phyloP scores from a whole-genome alignment of 2,113 vertebrate genomes.

The Apaloderma vittatum region DNA sequence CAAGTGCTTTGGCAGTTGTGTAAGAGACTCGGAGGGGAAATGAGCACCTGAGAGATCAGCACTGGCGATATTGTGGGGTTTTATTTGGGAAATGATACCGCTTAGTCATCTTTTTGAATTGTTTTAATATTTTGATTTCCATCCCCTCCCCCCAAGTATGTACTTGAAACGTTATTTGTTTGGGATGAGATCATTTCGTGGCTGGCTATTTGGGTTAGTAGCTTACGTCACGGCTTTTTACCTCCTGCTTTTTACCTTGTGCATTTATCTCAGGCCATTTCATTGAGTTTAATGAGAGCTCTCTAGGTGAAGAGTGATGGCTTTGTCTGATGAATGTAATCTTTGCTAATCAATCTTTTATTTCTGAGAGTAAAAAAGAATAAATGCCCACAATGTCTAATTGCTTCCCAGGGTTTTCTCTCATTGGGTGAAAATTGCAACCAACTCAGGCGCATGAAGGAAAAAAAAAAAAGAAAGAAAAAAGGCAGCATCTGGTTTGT shows the following conservation, averaged over 20 bases:
- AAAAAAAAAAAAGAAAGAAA: not conserved
- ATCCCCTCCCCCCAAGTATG: not conserved
- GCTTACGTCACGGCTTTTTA: not conserved
- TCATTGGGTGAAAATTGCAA: not conserved
- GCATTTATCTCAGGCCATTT: not conserved
- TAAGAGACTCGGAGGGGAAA: not conserved
- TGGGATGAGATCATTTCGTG: not conserved
- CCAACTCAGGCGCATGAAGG: not conserved
- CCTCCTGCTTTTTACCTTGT: not conserved
- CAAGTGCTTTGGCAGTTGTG: not conserved
- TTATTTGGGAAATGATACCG: not conserved
- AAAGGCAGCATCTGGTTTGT: slow-evolving; percentile 8
- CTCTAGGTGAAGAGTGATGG: not conserved
- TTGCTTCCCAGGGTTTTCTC: not conserved
- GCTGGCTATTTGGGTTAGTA: not conserved
- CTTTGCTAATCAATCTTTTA: not conserved
- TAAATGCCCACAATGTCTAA: not conserved
- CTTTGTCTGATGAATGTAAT: not conserved
- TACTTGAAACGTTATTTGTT: not conserved
- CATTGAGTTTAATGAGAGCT: not conserved
- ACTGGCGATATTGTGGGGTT: not conserved
- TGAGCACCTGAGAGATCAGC: not conserved
- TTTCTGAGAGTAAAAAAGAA: not conserved
- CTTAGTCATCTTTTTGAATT: not conserved
- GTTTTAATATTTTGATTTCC: not conserved